Conservation (phyloP, 1,140 invertebrate species). For the Rhyzopertha dominica region DNA sequence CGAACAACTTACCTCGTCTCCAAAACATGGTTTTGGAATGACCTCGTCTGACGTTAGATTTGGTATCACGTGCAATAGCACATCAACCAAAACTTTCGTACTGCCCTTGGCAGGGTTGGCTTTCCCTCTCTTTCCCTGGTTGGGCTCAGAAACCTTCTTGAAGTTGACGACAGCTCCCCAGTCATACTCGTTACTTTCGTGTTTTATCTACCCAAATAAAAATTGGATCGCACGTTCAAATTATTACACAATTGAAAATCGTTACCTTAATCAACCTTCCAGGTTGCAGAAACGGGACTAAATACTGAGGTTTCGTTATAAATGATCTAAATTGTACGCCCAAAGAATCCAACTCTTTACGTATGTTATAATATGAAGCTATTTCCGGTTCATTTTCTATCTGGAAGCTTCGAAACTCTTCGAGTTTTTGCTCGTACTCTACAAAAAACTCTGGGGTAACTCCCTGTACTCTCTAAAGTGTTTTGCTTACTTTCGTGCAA, state of each 20-base stretch:
- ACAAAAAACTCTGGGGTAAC: constrained; percentile 15
- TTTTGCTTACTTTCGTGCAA: constrained; percentile 72
- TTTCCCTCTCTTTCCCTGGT: constrained; percentile 43
- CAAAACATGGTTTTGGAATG: constrained; percentile 59
- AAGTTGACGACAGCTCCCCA: constrained; percentile 96
- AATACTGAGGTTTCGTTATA: constrained; percentile 81
- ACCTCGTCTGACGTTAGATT: constrained; percentile 53
- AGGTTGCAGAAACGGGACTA: constrained; percentile 90
- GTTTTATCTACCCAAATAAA: constrained; percentile 64
- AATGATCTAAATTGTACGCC: constrained; percentile 69
- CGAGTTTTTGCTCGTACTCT: constrained; percentile 72
- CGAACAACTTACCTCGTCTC: constrained; percentile 49
- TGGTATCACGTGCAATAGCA: constrained; percentile 67
- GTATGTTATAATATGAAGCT: constrained; percentile 77
- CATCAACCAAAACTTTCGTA: constrained; percentile 70
- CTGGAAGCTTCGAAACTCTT: constrained; percentile 57
- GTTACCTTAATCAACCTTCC: constrained; percentile 85
- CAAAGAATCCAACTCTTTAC: constrained; percentile 73
- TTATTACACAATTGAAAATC: not conserved
- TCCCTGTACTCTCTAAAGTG: not conserved
- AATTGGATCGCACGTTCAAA: not conserved
- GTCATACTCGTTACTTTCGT: constrained; percentile 82
- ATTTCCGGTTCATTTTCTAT: constrained; percentile 74
- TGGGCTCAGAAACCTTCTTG: constrained; percentile 60
- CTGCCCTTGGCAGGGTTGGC: constrained; percentile 56